Conservation (phyloP, 2,797 vertebrate species). For the Catostomus latipinnis region DNA sequence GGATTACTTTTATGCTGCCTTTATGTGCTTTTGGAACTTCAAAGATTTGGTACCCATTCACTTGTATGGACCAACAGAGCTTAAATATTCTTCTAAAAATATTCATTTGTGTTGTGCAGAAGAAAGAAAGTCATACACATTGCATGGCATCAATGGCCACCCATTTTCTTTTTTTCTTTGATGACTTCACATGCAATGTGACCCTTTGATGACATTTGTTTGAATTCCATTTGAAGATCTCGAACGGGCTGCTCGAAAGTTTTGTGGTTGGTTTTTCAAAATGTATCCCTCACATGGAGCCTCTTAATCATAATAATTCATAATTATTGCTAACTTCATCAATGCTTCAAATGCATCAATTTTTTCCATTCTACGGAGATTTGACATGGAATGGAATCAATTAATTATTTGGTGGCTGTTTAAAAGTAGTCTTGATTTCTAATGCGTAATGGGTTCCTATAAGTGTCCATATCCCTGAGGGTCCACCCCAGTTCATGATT, state of each 20-base stretch:
- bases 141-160: not conserved
- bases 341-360: not conserved
- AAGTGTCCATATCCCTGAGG: constrained; percentile 15
- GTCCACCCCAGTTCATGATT: constrained; percentile 32
- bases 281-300: not conserved
- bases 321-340: constrained; percentile 5
- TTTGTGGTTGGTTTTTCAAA: constrained; percentile 11
- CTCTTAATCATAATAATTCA: constrained; percentile 20
- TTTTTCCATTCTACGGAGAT: not conserved
- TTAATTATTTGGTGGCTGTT: constrained; percentile 8
- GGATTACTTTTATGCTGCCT: too few relatives aligned
- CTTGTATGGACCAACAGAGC: too few relatives aligned
- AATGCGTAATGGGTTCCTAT: not conserved
- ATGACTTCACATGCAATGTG: constrained; percentile 20
- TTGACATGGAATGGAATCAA: constrained; percentile 3
- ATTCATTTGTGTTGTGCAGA: not conserved
- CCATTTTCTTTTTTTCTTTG: constrained; percentile 9
- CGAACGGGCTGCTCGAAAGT: constrained; percentile 6
- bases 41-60: too few relatives aligned
- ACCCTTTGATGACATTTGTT: constrained; percentile 39
- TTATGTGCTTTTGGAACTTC: too few relatives aligned
- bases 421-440: constrained; percentile 22
- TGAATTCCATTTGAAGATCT: constrained; percentile 1
- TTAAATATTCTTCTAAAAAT: too few relatives aligned
- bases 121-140: not conserved